Evolutionary conservation across 2,888 invertebrate species (phyloP), one percentile per base, ranked within the genome.

Genomic region (Malthinus seriepunctatus): DNA sequence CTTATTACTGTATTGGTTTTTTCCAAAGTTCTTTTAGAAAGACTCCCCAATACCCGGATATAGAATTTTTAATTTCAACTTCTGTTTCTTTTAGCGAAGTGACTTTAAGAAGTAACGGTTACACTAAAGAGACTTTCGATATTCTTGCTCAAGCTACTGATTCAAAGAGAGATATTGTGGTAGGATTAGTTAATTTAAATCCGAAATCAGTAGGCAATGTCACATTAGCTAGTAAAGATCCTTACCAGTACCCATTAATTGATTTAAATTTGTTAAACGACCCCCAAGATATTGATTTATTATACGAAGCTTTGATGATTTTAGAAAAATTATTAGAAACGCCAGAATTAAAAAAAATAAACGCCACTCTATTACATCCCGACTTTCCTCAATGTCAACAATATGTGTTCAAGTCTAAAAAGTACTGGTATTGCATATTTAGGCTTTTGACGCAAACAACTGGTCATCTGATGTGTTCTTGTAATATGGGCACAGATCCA

Each of bases 201-300:
- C 39, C 39, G 4, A 39, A 39, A 9, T 39, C 39, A 4, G 39
- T 15, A 5, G 39, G 39, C 7, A 39, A 15, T 14, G 12, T 39
- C 2, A 39, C 12, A 8, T 11, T 39, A 9, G 39, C 39, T 15
- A 9, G 9, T 7, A 15, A n/a, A 15, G 15, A 15, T 39, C 39
- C 39, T 1, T 39, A 39, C 14, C 14, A 14, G 2, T 39, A 83
- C 48, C 93, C 93, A 0, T 75, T 88, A 53, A 88, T 94, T 63
- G 87, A 88, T 69, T 85, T 92, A 0, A 86, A 86, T 64, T 87
- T 86, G 53, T 88, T 87, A 55, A 83, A 83, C 0, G 82, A 83
- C 8, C 80, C 82, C 66, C 80, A 84, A 47, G 91, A 92, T 71
- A 63, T 88, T 4, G 79, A 83, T 45, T 79, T 81, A 7, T 80